These are phyloP conservation scores for Microtus pennsylvanicus DNA, from an alignment of 2,113 vertebrate species.

Conservation along the genomic window DNA sequence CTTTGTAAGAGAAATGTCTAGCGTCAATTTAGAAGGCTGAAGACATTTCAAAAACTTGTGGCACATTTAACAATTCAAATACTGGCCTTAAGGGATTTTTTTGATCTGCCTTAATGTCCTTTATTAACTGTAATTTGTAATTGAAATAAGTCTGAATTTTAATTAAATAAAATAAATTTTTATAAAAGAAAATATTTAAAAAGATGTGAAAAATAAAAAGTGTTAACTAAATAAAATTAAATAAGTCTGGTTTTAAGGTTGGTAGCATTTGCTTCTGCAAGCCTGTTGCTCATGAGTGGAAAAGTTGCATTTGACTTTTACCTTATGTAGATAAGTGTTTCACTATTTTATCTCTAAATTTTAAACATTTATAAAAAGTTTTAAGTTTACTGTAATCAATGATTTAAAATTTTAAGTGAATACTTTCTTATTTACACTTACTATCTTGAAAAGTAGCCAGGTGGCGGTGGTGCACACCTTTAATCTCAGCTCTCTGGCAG, in stretches of 20 bases:
- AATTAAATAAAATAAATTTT: too few species aligned
- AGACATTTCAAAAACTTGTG: slow-evolving; percentile 33
- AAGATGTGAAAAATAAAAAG: too few species aligned
- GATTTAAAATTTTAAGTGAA: slow-evolving; percentile 26
- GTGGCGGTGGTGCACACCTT: background rate
- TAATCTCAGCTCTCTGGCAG: background rate
- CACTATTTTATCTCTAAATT: slow-evolving; percentile 35
- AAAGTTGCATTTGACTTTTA: background rate
- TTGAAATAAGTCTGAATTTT: background rate
- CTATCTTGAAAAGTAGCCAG: background rate
- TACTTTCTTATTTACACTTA: slow-evolving; percentile 44
- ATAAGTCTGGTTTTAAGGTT: slow-evolving; percentile 34
- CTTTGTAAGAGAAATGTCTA: slow-evolving; percentile 38
- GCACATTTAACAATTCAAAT: slow-evolving; percentile 28
- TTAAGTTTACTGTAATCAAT: slow-evolving; percentile 57
- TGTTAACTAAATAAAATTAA: too few species aligned
- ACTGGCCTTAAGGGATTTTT: slow-evolving; percentile 1
- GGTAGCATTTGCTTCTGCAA: background rate
- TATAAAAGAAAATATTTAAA: too few species aligned
- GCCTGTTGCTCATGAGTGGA: background rate
- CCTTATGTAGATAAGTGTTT: background rate
- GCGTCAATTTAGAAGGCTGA: slow-evolving; percentile 10
- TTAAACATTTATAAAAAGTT: slow-evolving; percentile 26
- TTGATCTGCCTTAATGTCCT: background rate
- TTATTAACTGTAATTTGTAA: slow-evolving; percentile 19